phyloP scores from a whole-genome alignment of 2,113 vertebrate genomes.

The Gulo gulo region DNA sequence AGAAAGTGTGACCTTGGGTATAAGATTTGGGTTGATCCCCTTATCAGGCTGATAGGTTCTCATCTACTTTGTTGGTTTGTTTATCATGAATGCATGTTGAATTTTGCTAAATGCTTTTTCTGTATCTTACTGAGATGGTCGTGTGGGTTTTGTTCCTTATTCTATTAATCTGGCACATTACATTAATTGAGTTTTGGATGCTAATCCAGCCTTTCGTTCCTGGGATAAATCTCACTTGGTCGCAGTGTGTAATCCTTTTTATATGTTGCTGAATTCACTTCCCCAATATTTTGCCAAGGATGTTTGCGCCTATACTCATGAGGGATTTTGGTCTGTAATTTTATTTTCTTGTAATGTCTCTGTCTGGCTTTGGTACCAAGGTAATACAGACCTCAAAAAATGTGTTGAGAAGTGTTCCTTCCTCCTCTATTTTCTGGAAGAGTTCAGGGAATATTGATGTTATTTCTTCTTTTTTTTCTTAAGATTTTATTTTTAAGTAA shows the following conservation, averaged over 20 bases:
- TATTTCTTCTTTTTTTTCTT: neutral
- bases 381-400: neutral
- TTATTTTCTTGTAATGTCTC: neutral
- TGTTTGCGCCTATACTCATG: neutral
- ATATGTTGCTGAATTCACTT: neutral
- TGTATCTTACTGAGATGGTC: neutral
- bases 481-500: neutral
- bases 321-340: neutral
- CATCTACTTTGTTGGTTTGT: neutral
- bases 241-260: neutral
- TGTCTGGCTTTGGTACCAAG: neutral
- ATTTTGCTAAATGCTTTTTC: neutral
- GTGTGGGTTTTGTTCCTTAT: neutral
- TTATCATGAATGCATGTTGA: neutral
- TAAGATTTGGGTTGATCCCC: neutral
- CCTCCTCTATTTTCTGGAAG: neutral
- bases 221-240: neutral
- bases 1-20: fast-evolving
- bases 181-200: neutral
- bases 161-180: neutral
- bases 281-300: neutral
- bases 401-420: neutral
- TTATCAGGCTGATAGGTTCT: neutral
- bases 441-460: neutral
- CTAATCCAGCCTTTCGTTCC: neutral